phyloP scores from a whole-genome alignment of 2,113 vertebrate species.

The Amblyopsis rosae region DNA sequence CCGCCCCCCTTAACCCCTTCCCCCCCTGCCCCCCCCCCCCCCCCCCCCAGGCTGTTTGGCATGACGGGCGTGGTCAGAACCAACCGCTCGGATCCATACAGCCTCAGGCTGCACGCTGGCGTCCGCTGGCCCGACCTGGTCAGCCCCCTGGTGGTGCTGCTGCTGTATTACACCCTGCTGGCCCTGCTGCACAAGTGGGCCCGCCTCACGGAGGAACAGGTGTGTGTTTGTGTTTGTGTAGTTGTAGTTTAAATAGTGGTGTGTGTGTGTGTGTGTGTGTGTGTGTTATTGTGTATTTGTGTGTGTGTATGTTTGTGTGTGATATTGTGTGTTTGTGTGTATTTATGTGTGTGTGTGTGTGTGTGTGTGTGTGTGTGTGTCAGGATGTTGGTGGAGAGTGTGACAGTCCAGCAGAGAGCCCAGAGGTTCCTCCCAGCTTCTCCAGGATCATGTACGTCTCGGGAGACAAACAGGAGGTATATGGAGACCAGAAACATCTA shows the following conservation, averaged over 20 bases:
- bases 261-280: not conserved
- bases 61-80: conserved; percentile 79
- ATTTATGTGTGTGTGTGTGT: not conserved
- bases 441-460: conserved; percentile 65
- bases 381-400: conserved; percentile 52
- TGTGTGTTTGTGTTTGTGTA: conserved; percentile 1
- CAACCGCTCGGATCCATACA: conserved; percentile 68
- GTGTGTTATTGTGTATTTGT: too few species aligned
- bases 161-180: conserved; percentile 79
- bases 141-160: conserved; percentile 77
- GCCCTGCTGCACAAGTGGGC: conserved; percentile 76
- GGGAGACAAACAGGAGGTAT: conserved; percentile 68
- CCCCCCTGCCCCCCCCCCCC: not conserved
- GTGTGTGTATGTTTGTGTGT: not conserved
- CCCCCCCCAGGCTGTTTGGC: conserved; percentile 76
- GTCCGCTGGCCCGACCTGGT: conserved; percentile 78
- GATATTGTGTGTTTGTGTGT: not conserved
- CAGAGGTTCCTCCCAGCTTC: conserved; percentile 63
- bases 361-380: conserved; percentile 14
- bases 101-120: conserved; percentile 69
- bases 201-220: conserved; percentile 54
- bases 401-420: conserved; percentile 53
- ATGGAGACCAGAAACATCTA: too few species aligned
- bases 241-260: not conserved
- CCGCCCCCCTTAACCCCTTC: not conserved